Percentiles rank a stretch among this genome's conserved stretches.
phyloP scores from a whole-genome alignment of 2,888 invertebrate genomes.

The Disparrhopalites patrizii region DNA sequence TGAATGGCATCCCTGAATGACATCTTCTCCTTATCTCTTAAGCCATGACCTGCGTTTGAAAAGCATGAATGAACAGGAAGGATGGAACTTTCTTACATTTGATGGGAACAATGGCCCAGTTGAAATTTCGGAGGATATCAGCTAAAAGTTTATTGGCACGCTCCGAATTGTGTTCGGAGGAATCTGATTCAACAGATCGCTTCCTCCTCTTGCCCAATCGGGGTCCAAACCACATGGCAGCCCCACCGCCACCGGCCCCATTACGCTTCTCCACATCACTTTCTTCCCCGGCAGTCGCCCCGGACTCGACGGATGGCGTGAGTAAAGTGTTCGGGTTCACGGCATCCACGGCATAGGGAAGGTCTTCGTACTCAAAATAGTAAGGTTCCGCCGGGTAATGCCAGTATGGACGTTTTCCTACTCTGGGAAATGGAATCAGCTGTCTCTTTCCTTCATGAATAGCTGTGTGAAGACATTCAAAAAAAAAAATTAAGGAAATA shows the following conservation, averaged over 20 bases:
- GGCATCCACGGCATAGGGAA: constrained; percentile 28
- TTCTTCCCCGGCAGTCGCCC: constrained; percentile 24
- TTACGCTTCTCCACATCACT: constrained; percentile 40
- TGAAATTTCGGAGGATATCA: constrained; percentile 47
- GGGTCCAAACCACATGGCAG: constrained; percentile 65
- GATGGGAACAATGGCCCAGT: constrained; percentile 47
- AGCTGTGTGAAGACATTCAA: constrained; percentile 34
- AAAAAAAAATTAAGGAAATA: background rate
- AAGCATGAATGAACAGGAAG: no score
- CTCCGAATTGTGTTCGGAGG: constrained; percentile 24
- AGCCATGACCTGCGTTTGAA: no score
- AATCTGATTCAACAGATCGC: constrained; percentile 37
- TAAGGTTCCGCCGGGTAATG: constrained; percentile 39
- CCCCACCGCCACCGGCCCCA: constrained; percentile 20
- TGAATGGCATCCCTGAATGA: no score
- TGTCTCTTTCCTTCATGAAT: constrained; percentile 47
- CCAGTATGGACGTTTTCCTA: constrained; percentile 46
- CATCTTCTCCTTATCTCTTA: no score
- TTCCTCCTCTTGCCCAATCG: constrained; percentile 57
- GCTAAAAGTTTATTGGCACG: constrained; percentile 40
- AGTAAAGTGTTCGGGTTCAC: constrained; percentile 7
- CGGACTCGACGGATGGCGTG: background rate
- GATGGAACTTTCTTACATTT: constrained; percentile 39
- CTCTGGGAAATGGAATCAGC: constrained; percentile 48
- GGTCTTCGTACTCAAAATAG: constrained; percentile 38